Conservation (phyloP, 35 echinoderm and acorn worm genomes). For the Patiria miniata region DNA sequence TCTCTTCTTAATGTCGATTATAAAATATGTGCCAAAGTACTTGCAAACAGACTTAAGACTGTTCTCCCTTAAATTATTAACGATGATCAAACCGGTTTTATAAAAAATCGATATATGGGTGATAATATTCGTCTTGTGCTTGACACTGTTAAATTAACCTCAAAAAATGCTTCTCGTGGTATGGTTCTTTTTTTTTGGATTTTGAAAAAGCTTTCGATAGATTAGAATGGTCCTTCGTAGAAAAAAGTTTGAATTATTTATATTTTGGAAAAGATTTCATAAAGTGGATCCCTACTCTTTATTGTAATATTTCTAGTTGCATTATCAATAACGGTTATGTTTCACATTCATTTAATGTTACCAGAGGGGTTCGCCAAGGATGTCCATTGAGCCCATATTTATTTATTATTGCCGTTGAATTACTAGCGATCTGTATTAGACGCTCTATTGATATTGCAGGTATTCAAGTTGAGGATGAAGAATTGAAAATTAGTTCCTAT, state of each 20-base stretch:
- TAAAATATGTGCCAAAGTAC: conserved; percentile 32
- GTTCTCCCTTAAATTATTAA: conserved; percentile 26
- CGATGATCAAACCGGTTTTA: conserved; percentile 55
- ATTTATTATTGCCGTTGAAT: conserved; percentile 33
- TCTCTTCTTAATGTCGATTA: conserved; percentile 48
- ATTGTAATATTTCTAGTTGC: conserved; percentile 31
- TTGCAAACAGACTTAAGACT: conserved; percentile 28
- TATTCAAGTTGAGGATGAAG: background rate
- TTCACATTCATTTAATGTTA: background rate
- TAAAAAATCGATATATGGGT: conserved; percentile 39
- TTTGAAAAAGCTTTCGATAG: conserved; percentile 52
- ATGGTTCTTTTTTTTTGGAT: conserved; percentile 26
- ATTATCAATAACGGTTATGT: conserved; percentile 45
- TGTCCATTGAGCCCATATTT: conserved; percentile 24
- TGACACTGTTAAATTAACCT: conserved; percentile 27
- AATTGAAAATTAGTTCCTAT: conserved; percentile 29
- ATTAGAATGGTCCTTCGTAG: conserved; percentile 42
- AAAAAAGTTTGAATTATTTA: conserved; percentile 25
- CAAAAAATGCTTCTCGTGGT: conserved; percentile 11
- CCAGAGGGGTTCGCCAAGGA: conserved; percentile 30
- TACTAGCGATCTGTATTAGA: conserved; percentile 3
- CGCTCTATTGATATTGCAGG: conserved; percentile 2
- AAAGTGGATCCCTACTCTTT: conserved; percentile 8
- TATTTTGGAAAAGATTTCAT: conserved; percentile 39
- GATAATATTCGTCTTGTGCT: conserved; percentile 49